phyloP scores from a whole-genome alignment of 2,797 vertebrate species.

The Zenarchopterus dispar region DNA sequence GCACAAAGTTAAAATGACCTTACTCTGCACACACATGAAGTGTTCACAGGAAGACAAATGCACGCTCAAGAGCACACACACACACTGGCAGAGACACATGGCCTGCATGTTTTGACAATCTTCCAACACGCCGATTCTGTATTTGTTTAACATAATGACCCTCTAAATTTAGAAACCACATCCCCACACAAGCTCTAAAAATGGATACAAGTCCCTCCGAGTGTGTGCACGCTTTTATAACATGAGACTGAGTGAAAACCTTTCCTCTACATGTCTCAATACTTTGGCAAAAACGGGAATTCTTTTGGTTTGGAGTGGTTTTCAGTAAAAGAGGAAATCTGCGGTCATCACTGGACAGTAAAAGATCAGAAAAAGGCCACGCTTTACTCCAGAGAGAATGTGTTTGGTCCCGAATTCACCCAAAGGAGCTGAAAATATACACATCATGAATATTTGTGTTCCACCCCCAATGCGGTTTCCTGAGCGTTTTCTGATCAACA shows the following conservation, averaged over 20 bases:
- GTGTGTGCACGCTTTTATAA: constrained; percentile 24
- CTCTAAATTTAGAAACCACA: constrained; percentile 65
- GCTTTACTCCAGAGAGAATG: neutral
- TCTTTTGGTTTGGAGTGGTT: constrained; percentile 34
- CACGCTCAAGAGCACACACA: constrained; percentile 37
- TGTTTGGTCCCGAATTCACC: too few species aligned
- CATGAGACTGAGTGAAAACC: constrained; percentile 11
- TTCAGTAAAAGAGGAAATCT: constrained; percentile 14
- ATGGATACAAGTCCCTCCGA: constrained; percentile 40
- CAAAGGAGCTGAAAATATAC: too few species aligned
- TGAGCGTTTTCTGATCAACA: too few species aligned
- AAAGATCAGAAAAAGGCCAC: neutral
- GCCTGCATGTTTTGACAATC: constrained; percentile 54
- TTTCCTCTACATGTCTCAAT: constrained; percentile 17
- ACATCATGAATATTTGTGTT: too few species aligned
- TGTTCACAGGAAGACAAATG: constrained; percentile 36
- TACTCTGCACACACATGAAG: neutral
- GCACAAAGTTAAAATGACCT: constrained; percentile 44
- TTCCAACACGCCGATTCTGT: constrained; percentile 46
- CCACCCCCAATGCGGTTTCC: too few species aligned
- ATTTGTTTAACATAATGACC: constrained; percentile 72
- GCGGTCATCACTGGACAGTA: constrained; percentile 3
- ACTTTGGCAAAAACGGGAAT: constrained; percentile 29
- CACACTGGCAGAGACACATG: constrained; percentile 42
- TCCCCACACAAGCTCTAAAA: constrained; percentile 60